phyloP scores from a whole-genome alignment of 2,888 invertebrate genomes.

The Clusia tigrina region DNA sequence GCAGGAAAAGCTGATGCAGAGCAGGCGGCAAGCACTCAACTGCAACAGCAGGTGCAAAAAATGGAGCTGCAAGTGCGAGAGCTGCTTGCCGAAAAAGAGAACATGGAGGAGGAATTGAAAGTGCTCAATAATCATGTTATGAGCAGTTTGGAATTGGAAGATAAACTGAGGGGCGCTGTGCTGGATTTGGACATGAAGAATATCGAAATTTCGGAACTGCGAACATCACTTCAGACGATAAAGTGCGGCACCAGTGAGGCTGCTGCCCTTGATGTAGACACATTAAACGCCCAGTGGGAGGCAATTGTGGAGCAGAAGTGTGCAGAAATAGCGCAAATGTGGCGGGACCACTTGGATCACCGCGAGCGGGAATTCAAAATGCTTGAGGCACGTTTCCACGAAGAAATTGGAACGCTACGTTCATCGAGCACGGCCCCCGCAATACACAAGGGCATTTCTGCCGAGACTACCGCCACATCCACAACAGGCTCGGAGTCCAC shows the following conservation, averaged over 20 bases:
- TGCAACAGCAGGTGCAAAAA: conserved; percentile 32
- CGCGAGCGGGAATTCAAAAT: conserved; percentile 71
- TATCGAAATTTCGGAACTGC: conserved; percentile 60
- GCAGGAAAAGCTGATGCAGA: conserved; percentile 22
- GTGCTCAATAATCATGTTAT: conserved; percentile 63
- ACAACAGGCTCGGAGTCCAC: conserved; percentile 37
- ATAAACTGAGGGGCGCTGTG: conserved; percentile 55
- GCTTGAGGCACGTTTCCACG: conserved; percentile 66
- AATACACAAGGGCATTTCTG: conserved; percentile 24
- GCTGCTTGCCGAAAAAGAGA: conserved; percentile 51
- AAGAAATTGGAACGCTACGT: conserved; percentile 63
- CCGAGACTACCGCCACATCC: conserved; percentile 39
- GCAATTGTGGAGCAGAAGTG: conserved; percentile 73
- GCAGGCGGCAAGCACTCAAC: background rate
- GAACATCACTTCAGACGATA: conserved; percentile 49
- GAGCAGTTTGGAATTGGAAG: conserved; percentile 57
- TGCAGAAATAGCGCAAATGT: conserved; percentile 73
- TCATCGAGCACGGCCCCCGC: conserved; percentile 61
- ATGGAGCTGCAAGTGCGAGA: conserved; percentile 45
- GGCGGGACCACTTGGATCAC: conserved; percentile 74
- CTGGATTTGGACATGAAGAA: conserved; percentile 61
- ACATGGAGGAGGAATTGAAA: conserved; percentile 62
- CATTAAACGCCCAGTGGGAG: conserved; percentile 64
- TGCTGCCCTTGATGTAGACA: conserved; percentile 36
- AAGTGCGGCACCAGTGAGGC: conserved; percentile 23